phyloP scores from a whole-genome alignment of 2,888 invertebrate genomes.

The Sepioteuthis lessoniana region DNA sequence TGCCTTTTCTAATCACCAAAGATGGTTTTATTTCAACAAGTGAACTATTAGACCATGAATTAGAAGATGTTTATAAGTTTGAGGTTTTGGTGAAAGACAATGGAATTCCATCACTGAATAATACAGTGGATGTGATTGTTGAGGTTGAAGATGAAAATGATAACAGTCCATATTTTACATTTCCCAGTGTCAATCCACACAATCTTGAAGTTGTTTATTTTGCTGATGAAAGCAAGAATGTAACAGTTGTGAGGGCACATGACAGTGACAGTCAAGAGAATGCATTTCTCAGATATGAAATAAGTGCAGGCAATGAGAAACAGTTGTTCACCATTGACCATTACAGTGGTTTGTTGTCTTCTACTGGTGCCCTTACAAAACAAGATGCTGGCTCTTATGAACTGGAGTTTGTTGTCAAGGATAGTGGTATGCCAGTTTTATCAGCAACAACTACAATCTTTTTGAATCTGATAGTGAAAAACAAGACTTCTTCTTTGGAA shows the following conservation, averaged over 20 bases:
- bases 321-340: conserved; percentile 33
- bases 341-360: conserved; percentile 33
- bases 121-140: conserved; percentile 10
- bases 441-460: not conserved
- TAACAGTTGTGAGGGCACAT: not conserved
- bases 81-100: not conserved
- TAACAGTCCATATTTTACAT: conserved; percentile 33
- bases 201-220: not conserved
- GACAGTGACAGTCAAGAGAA: conserved; percentile 16
- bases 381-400: conserved; percentile 1
- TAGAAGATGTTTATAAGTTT: conserved; percentile 21
- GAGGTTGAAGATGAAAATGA: conserved; percentile 21
- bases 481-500: not conserved
- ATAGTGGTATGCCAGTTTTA: not conserved
- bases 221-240: conserved; percentile 12
- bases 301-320: conserved; percentile 9
- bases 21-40: conserved; percentile 33
- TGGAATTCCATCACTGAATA: conserved; percentile 1
- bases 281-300: conserved; percentile 11
- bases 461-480: not conserved
- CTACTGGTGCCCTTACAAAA: conserved; percentile 33
- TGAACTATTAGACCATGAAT: conserved; percentile 20
- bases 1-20: not conserved
- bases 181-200: not conserved
- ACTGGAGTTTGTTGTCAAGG: conserved; percentile 12